Evolutionary conservation across 2,113 vertebrate genomes (phyloP).

Genomic region (Orycteropus afer): DNA sequence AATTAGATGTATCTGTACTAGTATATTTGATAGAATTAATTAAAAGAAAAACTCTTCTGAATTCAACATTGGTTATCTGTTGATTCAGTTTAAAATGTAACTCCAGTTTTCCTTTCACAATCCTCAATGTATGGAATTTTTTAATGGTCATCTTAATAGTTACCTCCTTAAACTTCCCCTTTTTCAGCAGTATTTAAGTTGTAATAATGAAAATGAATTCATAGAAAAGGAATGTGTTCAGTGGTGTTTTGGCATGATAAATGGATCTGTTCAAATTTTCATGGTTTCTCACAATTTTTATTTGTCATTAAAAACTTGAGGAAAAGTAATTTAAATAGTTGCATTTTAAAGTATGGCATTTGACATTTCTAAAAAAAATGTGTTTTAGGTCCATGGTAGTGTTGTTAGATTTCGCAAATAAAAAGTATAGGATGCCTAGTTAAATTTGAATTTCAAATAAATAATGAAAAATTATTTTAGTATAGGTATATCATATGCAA

Average conservation of each 20-base stretch:
- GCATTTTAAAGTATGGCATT: background rate
- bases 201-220: background rate
- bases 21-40: background rate
- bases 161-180: background rate
- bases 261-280: background rate
- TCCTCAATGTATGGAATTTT: background rate
- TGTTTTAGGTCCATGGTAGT: background rate
- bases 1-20: too few species aligned
- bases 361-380: background rate
- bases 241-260: background rate
- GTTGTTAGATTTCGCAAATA: background rate
- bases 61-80: background rate
- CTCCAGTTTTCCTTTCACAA: background rate
- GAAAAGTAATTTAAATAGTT: background rate
- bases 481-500: background rate
- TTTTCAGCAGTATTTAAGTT: too few species aligned
- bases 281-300: background rate
- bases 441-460: background rate
- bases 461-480: background rate
- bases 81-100: too few species aligned
- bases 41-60: background rate
- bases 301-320: background rate
- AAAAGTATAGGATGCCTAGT: background rate
- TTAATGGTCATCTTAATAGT: background rate
- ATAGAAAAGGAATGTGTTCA: background rate